Base-by-base conservation (phyloP, 2,797 vertebrate species). In the Gymnoscopelus microlampas region DNA sequence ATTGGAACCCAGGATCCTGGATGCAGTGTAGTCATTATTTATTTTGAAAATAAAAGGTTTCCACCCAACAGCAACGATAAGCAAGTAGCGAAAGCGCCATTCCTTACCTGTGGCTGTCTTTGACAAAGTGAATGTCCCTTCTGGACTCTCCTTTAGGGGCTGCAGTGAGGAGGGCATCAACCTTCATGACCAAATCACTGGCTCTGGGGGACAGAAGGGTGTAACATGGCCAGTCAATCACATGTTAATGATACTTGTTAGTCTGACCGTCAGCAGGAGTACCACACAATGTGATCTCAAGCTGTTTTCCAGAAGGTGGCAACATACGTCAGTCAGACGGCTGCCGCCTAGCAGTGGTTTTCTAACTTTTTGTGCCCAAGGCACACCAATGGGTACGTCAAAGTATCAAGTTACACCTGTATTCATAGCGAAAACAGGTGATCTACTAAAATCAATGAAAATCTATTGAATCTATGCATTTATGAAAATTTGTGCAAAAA, bases 131-230 rank as follows among this genome's bases (percentile, higher is more conserved):
- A 79, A 95, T 62, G 24, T 96, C 92, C 79, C 93, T 94, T 66
- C 96, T 94, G 77, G 87, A 68, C 53, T 95, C 94, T 76, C 78
- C 94, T 86, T 95, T 94, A 66, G 95, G 95, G 78, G 95, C 92
- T 60, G 96, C 95, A 0, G 93, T 93, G 53, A 98, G 81, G 3
- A 99, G 93, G 12, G 96, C 95, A 78, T 97, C 96, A 57, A 97
- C 91, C 92, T 97, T 98, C 98, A 99, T 99, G 76, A 98, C 81
- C 72, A 99, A 88, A 89, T 98, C 95, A 79, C 94, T 96, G 72
- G 94, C 93, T 32, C 96, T 98, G 66, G 77, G 32, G 55, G 57
- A 19, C 50, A 57, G 73, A 76, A 63, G 74, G 68, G 35, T 47
- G 39, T 23, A 66, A 23, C 47, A 49, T 44, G 57, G 54, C 79